These are phyloP conservation scores for Ferrisia virgata DNA, from an alignment of 2,888 invertebrate genomes.

Conservation along the genomic window DNA sequence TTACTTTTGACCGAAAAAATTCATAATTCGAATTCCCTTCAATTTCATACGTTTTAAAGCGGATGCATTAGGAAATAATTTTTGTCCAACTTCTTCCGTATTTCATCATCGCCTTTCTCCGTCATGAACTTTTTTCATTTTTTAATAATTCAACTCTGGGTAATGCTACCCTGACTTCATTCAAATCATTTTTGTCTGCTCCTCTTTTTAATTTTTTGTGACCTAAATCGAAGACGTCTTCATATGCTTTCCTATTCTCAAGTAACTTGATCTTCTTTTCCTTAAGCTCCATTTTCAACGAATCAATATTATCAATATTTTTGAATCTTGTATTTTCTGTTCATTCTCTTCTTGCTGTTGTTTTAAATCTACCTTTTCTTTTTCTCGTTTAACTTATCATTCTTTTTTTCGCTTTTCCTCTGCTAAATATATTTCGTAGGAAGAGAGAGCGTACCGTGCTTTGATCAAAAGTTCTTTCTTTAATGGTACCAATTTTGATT, in stretches of 20 bases:
- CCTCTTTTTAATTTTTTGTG: conserved; percentile 10
- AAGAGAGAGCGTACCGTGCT: neutral
- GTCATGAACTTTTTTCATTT: too few species aligned
- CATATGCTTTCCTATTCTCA: conserved; percentile 25
- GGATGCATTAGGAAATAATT: too few species aligned
- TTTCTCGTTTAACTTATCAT: neutral
- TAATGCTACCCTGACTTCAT: neutral
- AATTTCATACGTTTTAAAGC: too few species aligned
- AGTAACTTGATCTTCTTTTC: neutral
- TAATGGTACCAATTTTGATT: too few species aligned
- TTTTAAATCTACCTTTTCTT: neutral
- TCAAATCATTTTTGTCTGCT: neutral
- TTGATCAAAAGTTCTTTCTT: too few species aligned
- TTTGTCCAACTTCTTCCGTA: too few species aligned
- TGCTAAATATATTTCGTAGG: neutral
- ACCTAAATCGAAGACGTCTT: neutral
- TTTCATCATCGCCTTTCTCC: too few species aligned
- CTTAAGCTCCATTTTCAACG: conserved; percentile 4
- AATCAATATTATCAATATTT: neutral
- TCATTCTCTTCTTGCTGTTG: neutral
- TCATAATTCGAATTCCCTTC: too few species aligned
- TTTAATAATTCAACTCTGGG: too few species aligned
- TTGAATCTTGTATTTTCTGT: neutral
- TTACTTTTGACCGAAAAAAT: too few species aligned
- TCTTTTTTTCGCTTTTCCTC: neutral